These are phyloP conservation scores for Dromococcyx pavoninus DNA, from an alignment of 2,797 vertebrate species.

Conservation along the genomic window DNA sequence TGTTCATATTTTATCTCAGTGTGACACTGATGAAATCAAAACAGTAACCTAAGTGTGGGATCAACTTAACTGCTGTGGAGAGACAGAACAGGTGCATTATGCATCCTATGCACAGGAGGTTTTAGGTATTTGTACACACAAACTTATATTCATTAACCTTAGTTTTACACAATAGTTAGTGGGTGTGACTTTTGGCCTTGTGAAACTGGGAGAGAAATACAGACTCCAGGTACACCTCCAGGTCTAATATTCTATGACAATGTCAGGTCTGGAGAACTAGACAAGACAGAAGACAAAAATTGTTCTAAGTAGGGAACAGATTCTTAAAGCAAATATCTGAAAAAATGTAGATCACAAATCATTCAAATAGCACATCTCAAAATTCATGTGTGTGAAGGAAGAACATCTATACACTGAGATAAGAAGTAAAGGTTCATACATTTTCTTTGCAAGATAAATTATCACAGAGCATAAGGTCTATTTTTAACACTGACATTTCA, in stretches of 20 bases:
- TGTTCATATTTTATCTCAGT: constrained; percentile 41
- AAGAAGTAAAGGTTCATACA: neutral
- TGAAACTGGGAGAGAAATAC: neutral
- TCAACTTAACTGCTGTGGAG: constrained; percentile 27
- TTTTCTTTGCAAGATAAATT: neutral
- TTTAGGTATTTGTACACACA: neutral
- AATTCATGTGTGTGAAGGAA: neutral
- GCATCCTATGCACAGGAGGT: neutral
- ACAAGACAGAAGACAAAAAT: neutral
- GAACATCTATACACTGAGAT: neutral
- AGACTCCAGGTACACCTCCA: neutral
- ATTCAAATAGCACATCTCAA: neutral
- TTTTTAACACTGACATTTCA: neutral
- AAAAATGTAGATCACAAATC: neutral
- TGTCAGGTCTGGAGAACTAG: neutral
- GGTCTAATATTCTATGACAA: neutral
- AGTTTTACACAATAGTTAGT: neutral
- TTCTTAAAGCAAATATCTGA: neutral
- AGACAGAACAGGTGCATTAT: constrained; percentile 51
- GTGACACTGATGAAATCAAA: constrained; percentile 49
- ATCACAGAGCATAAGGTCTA: neutral
- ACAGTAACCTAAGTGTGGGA: neutral
- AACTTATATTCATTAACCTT: neutral
- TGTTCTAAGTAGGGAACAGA: neutral
- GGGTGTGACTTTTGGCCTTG: neutral